phyloP scores from a whole-genome alignment of 2,797 vertebrate genomes.

The Otus scops region DNA sequence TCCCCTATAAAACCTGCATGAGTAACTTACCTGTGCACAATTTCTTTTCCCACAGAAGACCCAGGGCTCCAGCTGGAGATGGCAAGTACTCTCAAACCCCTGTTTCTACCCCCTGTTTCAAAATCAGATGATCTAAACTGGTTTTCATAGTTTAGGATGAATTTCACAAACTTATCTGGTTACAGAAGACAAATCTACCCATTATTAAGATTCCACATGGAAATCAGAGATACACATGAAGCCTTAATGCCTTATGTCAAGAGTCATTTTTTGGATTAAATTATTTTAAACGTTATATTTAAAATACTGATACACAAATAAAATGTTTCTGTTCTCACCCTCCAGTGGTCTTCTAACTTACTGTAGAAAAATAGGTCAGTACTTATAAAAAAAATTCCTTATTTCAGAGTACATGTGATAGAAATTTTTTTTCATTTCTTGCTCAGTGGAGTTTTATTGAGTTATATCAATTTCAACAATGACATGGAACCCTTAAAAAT shows the following conservation, averaged over 20 bases:
- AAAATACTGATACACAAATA: not conserved
- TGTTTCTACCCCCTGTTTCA: not conserved
- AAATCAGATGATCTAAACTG: not conserved
- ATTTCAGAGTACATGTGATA: not conserved
- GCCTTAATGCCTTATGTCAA: not conserved
- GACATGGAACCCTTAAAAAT: not conserved
- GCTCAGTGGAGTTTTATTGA: not conserved
- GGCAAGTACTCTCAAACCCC: not conserved
- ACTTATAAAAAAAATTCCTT: not conserved
- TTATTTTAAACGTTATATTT: not conserved
- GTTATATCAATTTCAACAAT: constrained; percentile 15
- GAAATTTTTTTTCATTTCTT: not conserved
- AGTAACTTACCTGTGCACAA: not conserved
- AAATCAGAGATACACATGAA: not conserved
- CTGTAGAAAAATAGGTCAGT: not conserved
- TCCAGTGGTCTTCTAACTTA: not conserved
- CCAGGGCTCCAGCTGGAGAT: not conserved
- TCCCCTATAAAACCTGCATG: not conserved
- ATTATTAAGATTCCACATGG: not conserved
- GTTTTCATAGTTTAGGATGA: not conserved
- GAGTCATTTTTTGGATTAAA: not conserved
- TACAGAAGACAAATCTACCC: not conserved
- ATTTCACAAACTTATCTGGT: not conserved
- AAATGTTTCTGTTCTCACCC: not conserved
- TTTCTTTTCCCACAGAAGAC: not conserved